Conservation (phyloP, 2,888 invertebrate genomes). For the Tenthredo livida region DNA sequence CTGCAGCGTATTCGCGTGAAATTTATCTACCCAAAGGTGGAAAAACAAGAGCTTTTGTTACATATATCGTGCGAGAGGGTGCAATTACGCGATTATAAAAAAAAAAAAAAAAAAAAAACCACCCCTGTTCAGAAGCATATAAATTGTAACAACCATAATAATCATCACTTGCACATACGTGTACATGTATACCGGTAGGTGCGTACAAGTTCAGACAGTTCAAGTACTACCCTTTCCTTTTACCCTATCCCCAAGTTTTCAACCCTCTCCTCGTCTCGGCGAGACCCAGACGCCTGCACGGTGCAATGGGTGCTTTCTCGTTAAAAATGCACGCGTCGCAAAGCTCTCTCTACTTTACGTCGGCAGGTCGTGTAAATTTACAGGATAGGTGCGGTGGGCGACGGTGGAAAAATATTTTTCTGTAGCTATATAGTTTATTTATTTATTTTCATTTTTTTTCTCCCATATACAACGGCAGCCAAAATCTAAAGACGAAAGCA, state of each 20-base stretch:
- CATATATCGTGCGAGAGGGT: not conserved
- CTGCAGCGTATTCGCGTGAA: not conserved
- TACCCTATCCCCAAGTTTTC: not conserved
- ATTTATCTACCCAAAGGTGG: not conserved
- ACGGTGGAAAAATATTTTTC: not conserved
- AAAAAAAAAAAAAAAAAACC: not conserved
- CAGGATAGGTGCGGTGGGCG: not conserved
- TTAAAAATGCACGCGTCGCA: conserved; percentile 71
- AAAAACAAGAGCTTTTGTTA: not conserved
- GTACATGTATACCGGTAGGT: not conserved
- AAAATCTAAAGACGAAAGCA: not conserved
- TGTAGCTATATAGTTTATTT: not conserved
- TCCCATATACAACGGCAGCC: not conserved
- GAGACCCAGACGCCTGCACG: conserved; percentile 34
- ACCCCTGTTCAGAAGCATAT: not conserved
- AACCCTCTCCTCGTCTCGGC: conserved; percentile 23
- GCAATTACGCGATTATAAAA: conserved; percentile 14
- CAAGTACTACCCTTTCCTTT: conserved; percentile 31
- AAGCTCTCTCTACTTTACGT: conserved; percentile 66
- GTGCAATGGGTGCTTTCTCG: conserved; percentile 61
- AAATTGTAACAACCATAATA: conserved; percentile 35
- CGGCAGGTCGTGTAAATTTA: conserved; percentile 53
- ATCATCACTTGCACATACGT: not conserved
- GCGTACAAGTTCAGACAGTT: conserved; percentile 47
- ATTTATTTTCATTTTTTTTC: not conserved